Evolutionary conservation across 35 echinoderm and acorn worm species (phyloP).

Genomic region (Chiridota heheva): DNA sequence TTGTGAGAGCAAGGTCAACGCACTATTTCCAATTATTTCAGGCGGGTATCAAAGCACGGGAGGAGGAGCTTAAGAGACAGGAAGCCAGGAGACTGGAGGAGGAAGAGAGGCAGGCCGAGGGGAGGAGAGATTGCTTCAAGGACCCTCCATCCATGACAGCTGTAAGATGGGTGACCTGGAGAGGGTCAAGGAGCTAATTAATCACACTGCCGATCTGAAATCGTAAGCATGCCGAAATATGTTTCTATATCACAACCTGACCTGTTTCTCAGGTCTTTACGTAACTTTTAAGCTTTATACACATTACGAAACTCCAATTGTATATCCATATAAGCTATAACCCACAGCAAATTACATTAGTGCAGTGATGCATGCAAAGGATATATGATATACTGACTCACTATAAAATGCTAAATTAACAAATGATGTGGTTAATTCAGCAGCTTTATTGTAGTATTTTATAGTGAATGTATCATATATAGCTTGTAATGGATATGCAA

Average conservation of each 20-base stretch:
- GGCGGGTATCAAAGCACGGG: conserved; percentile 86
- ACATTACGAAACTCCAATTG: too few relatives aligned
- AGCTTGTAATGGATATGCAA: too few relatives aligned
- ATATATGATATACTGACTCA: too few relatives aligned
- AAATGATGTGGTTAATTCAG: too few relatives aligned
- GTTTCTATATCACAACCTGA: neutral
- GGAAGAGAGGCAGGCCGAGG: conserved; percentile 54
- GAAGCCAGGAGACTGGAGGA: conserved; percentile 54
- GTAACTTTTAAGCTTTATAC: too few relatives aligned
- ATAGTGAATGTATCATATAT: too few relatives aligned
- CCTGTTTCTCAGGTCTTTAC: too few relatives aligned
- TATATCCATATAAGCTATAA: too few relatives aligned
- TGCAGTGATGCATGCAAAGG: too few relatives aligned
- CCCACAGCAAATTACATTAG: too few relatives aligned
- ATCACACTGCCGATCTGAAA: conserved; percentile 60
- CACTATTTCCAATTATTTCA: conserved; percentile 18
- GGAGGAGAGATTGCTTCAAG: conserved; percentile 59
- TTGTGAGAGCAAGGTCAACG: neutral
- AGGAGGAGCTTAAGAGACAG: conserved; percentile 56
- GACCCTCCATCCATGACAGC: conserved; percentile 85
- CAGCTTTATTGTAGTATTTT: too few relatives aligned
- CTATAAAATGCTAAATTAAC: too few relatives aligned
- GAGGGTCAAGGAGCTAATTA: conserved; percentile 53
- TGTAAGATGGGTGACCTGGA: conserved; percentile 80
- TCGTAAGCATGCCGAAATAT: conserved; percentile 66